Evolutionary conservation across 2,888 invertebrate species (phyloP).

Genomic region (Cephus runcator): DNA sequence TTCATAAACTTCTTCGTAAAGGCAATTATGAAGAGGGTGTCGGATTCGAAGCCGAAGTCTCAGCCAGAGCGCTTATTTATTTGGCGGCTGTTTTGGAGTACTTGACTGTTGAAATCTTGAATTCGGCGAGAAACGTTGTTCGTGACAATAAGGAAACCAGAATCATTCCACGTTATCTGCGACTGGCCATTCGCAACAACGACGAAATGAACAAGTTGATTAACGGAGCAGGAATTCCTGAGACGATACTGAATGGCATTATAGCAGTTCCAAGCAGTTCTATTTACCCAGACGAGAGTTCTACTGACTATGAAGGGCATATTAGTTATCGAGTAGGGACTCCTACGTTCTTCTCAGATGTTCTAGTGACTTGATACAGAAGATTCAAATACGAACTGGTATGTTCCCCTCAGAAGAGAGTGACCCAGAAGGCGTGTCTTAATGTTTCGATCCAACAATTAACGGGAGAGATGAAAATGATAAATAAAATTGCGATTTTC

Average conservation of each 20-base stretch:
- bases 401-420: too few species aligned
- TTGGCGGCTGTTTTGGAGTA: slow-evolving; percentile 70
- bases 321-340: neutral
- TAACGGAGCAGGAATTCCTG: neutral
- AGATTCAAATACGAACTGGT: too few species aligned
- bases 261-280: slow-evolving; percentile 67
- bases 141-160: slow-evolving; percentile 71
- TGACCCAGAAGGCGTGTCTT: too few species aligned
- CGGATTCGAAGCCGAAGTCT: slow-evolving; percentile 37
- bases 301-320: too few species aligned
- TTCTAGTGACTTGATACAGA: too few species aligned
- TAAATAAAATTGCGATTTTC: neutral
- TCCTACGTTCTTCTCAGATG: too few species aligned
- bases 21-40: slow-evolving; percentile 70
- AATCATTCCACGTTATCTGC: slow-evolving; percentile 80
- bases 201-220: slow-evolving; percentile 82
- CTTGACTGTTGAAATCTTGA: slow-evolving; percentile 73
- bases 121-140: slow-evolving; percentile 75
- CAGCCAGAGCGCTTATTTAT: slow-evolving; percentile 65
- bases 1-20: slow-evolving; percentile 67
- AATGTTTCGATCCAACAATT: neutral
- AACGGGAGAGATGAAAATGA: neutral
- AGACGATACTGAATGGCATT: too few species aligned
- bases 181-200: slow-evolving; percentile 81
- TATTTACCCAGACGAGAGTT: slow-evolving; percentile 75